Base-by-base conservation (phyloP, 2,888 invertebrate species). In the Phaonia tiefii region DNA sequence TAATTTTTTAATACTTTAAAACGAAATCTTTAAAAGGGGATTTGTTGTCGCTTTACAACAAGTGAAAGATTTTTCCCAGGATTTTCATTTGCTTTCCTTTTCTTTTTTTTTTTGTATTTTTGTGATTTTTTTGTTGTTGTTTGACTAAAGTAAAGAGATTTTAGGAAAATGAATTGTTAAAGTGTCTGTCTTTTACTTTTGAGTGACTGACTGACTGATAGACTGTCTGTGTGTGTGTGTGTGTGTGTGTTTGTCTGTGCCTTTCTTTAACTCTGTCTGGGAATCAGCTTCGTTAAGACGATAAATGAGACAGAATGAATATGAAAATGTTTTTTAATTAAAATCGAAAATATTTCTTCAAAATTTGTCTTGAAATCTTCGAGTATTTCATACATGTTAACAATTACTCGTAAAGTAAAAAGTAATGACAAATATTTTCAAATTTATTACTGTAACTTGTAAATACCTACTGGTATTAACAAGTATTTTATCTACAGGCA, bases 281-380 rank as follows among this genome's bases (percentile, higher is more conserved):
- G 8, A 31, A 8, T 31, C 31, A 31, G 3, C 31, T 5, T 31
- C 8, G 31, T 31, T 31, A 31, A 31, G 31, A 31, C 31, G 31
- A 31, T 31, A 31, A 31, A 31, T 31, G 31, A 31, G 31, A 3
- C 31, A 31, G 8, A 3, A 31, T 31, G 49, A n/a, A n/a, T n/a
- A n/a, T 37, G 39, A n/a, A 67, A 22, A 58, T 39, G 7, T 49
- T 66, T 39, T 77, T 72, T 58, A 58, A 77, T 72, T 77, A 66
- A 66, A 77, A 58, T 58, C 10, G n/a, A 31, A 70, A 63, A 72
- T 25, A 58, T 37, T 56, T 74, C 20, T 46, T 74, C 26, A 10
- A 10, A 20, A 49, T 49, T 49, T 49, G 49, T 5, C 49, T 49
- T 17, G 3, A 49, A 49, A 49, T n/a, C n/a, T n/a, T n/a, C n/a